Percentiles rank a stretch among this genome's conserved stretches.
Conservation (phyloP, 2,113 vertebrate genomes). For the Hemiscyllium ocellatum region DNA sequence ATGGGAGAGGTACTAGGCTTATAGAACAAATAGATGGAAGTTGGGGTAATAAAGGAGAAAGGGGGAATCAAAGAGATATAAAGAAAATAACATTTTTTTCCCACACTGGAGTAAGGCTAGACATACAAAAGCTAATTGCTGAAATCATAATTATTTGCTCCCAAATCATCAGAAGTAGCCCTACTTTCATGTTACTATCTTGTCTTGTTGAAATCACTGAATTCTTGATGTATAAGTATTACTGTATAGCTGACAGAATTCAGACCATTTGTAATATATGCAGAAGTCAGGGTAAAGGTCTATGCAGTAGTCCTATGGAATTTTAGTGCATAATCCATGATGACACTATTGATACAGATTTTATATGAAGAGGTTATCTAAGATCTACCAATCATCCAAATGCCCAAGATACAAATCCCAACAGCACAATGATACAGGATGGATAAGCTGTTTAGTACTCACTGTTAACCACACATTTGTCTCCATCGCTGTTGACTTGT, state of each 20-base stretch:
- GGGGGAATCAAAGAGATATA: too few relatives aligned
- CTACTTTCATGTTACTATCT: not conserved
- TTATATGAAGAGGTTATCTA: not conserved
- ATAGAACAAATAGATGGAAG: too few relatives aligned
- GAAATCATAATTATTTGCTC: not conserved
- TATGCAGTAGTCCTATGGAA: not conserved
- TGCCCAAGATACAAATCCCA: not conserved
- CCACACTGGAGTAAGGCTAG: too few relatives aligned
- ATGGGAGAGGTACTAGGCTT: too few relatives aligned
- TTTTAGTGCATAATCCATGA: not conserved
- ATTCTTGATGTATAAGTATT: not conserved
- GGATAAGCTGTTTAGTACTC: not conserved
- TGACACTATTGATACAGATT: not conserved
- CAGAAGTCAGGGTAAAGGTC: not conserved
- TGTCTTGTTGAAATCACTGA: not conserved
- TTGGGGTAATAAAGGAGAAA: too few relatives aligned
- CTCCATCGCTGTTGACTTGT: not conserved
- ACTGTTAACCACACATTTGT: not conserved
- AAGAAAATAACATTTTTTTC: too few relatives aligned
- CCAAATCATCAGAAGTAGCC: not conserved
- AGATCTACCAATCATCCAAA: not conserved
- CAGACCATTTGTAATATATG: not conserved
- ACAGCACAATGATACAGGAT: not conserved
- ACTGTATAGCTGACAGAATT: not conserved
- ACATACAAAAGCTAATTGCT: too few relatives aligned